phyloP scores from a whole-genome alignment of 2,113 vertebrate genomes.

The Microcebus murinus region DNA sequence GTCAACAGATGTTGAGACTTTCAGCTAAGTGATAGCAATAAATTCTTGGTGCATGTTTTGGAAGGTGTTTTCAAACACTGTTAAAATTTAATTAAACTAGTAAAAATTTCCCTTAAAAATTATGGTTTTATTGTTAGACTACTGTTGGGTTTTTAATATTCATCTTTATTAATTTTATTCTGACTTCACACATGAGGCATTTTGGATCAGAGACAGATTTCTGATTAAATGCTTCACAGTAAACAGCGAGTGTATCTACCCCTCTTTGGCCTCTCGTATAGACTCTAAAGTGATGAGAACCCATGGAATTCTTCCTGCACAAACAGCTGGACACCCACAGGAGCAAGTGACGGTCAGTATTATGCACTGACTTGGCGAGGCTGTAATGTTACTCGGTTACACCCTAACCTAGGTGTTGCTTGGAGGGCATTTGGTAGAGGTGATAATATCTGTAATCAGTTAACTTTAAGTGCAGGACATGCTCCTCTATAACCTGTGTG shows the following conservation, averaged over 20 bases:
- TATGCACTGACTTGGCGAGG: neutral
- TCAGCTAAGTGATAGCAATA: neutral
- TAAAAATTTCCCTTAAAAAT: conserved; percentile 59
- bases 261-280: neutral
- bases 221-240: conserved; percentile 25
- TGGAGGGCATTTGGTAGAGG: neutral
- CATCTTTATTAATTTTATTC: conserved; percentile 62
- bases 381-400: neutral
- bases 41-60: conserved; percentile 19
- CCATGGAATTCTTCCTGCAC: neutral
- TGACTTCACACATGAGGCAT: conserved; percentile 21
- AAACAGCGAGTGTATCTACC: neutral
- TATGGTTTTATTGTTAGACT: conserved; percentile 52
- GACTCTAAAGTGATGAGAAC: neutral
- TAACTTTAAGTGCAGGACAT: neutral
- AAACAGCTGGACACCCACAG: neutral
- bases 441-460: neutral
- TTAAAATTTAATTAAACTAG: conserved; percentile 66
- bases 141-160: conserved; percentile 57
- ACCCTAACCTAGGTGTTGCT: too few relatives aligned
- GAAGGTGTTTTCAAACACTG: conserved; percentile 59
- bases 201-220: conserved; percentile 47
- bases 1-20: conserved; percentile 20
- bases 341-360: neutral
- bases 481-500: accelerated